Conservation (phyloP, 1,140 invertebrate genomes). For the Augochlora pura region DNA sequence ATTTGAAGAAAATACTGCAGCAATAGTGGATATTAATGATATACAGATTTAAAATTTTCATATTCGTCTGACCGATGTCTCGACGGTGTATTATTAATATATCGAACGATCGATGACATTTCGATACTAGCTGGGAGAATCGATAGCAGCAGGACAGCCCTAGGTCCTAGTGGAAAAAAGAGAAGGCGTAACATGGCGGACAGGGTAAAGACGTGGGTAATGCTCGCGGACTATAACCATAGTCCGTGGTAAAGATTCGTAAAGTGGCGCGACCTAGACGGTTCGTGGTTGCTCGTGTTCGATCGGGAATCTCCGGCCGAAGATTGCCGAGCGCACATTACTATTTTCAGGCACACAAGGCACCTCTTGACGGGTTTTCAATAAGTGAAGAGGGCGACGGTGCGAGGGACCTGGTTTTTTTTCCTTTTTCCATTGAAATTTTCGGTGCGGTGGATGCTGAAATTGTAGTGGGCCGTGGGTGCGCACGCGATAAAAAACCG, state of each 20-base stretch:
- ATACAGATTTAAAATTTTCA: too few relatives aligned
- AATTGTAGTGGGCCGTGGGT: conserved; percentile 52
- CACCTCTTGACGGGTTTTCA: conserved; percentile 74
- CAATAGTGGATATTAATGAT: too few relatives aligned
- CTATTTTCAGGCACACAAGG: conserved; percentile 76
- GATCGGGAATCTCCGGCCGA: conserved; percentile 65
- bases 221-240: too few relatives aligned
- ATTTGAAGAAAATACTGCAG: too few relatives aligned
- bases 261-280: conserved; percentile 58
- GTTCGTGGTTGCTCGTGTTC: conserved; percentile 44
- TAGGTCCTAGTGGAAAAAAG: conserved; percentile 12
- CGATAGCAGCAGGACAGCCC: too few relatives aligned
- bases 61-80: too few relatives aligned
- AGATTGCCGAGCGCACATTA: conserved; percentile 72
- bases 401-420: conserved; percentile 47
- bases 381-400: conserved; percentile 72
- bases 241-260: conserved; percentile 19
- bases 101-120: too few relatives aligned
- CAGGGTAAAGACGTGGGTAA: conserved; percentile 22
- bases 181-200: neutral
- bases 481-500: conserved; percentile 34
- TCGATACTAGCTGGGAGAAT: neutral
- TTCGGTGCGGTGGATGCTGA: conserved; percentile 45
- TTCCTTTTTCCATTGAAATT: conserved; percentile 60
- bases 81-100: too few relatives aligned